Conservation (phyloP, 2,113 vertebrate species). For the Thalassoma bifasciatum region DNA sequence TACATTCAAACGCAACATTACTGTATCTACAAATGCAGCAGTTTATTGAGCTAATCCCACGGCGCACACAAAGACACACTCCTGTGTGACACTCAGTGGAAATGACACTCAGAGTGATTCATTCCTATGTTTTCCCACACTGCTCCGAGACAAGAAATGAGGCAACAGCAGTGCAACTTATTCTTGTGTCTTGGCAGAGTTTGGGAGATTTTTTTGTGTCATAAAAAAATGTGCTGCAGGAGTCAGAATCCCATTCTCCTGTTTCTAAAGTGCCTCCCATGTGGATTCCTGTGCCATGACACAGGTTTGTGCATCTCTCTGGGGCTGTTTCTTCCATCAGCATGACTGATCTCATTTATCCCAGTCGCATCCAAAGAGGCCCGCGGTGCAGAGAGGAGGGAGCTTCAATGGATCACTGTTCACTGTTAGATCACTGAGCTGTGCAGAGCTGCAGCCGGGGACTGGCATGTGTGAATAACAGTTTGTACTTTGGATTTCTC, state of each 20-base stretch:
- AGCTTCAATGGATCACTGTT: slow-evolving; percentile 15
- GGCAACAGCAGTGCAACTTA: slow-evolving; percentile 48
- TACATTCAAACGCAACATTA: slow-evolving; percentile 21
- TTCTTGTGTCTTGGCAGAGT: slow-evolving; percentile 49
- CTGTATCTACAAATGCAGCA: slow-evolving; percentile 20
- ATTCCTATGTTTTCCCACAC: slow-evolving; percentile 10
- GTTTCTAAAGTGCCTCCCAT: slow-evolving; percentile 60
- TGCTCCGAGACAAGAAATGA: slow-evolving; percentile 36
- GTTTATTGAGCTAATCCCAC: slow-evolving; percentile 48
- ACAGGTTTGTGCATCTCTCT: slow-evolving; percentile 57
- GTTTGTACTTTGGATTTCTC: slow-evolving; percentile 39
- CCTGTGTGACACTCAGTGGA: slow-evolving; percentile 8
- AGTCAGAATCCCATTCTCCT: slow-evolving; percentile 44
- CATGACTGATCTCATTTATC: slow-evolving; percentile 75
- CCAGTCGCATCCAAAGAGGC: slow-evolving; percentile 54
- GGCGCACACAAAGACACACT: slow-evolving; percentile 27
- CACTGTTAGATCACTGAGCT: slow-evolving; percentile 46
- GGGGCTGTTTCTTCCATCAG: slow-evolving; percentile 61
- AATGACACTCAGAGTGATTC: slow-evolving; percentile 27
- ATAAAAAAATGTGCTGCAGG: slow-evolving; percentile 48
- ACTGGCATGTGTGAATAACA: slow-evolving; percentile 39
- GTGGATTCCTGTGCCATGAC: slow-evolving; percentile 57
- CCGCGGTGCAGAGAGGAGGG: slow-evolving; percentile 27
- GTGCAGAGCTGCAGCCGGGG: slow-evolving; percentile 27
- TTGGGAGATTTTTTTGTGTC: slow-evolving; percentile 25